phyloP scores from a whole-genome alignment of 2,113 vertebrate genomes.

The Dasyurus viverrinus region DNA sequence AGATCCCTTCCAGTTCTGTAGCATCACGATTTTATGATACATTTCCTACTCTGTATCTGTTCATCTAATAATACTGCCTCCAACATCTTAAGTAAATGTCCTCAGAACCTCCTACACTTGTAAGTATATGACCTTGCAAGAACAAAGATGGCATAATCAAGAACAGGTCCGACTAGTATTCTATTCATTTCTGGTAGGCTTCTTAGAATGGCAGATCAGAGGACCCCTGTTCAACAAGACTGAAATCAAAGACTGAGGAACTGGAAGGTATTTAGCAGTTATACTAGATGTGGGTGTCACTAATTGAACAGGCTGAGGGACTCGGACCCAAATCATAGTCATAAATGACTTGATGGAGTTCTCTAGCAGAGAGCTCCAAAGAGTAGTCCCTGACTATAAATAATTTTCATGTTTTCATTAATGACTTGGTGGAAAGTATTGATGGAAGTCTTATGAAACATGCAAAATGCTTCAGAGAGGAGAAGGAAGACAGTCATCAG shows the following conservation, averaged over 20 bases:
- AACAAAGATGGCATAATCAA: not conserved
- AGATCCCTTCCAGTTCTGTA: not conserved
- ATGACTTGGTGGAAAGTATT: not conserved
- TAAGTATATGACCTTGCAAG: not conserved
- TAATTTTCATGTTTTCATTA: not conserved
- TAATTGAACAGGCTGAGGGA: not conserved
- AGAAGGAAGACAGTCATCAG: not conserved
- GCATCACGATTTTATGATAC: not conserved
- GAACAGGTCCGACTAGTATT: not conserved
- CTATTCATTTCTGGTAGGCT: not conserved
- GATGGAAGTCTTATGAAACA: not conserved
- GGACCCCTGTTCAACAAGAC: not conserved
- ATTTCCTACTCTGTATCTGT: conserved; percentile 30
- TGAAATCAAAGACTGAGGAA: not conserved
- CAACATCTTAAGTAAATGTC: conserved; percentile 18
- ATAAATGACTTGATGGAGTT: not conserved
- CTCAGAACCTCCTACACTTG: not conserved
- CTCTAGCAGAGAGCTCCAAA: not conserved
- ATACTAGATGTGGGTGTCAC: not conserved
- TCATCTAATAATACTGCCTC: not conserved
- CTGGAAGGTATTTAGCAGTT: not conserved
- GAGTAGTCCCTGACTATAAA: not conserved
- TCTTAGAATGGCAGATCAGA: not conserved
- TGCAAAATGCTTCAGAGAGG: not conserved
- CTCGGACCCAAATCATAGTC: not conserved